Conservation (phyloP, 2,797 vertebrate genomes). For the Clangula hyemalis region DNA sequence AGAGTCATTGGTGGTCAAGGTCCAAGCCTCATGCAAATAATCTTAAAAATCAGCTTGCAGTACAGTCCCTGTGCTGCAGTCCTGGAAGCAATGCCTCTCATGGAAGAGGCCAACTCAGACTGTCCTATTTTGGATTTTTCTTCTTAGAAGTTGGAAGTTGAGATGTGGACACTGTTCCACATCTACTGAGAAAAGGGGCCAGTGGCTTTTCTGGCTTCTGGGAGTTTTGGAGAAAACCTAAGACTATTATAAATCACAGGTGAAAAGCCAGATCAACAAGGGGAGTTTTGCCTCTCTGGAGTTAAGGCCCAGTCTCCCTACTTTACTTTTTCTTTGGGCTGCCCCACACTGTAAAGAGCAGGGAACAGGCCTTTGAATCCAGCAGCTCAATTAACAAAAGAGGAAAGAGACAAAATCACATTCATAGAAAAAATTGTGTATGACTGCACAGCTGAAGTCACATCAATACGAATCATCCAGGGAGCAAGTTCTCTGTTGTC, state of each 20-base stretch:
- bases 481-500: not conserved
- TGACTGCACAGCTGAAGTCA: not conserved
- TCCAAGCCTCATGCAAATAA: not conserved
- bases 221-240: not conserved
- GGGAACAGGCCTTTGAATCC: not conserved
- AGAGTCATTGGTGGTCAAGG: not conserved
- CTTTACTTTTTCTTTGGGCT: not conserved
- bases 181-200: not conserved
- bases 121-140: not conserved
- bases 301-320: not conserved
- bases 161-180: not conserved
- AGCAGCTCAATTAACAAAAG: not conserved
- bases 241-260: not conserved
- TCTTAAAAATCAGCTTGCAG: not conserved
- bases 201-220: not conserved
- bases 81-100: not conserved
- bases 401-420: not conserved
- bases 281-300: not conserved
- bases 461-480: not conserved
- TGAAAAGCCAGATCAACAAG: not conserved
- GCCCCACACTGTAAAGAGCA: not conserved
- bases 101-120: not conserved
- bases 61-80: not conserved
- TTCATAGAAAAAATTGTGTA: not conserved
- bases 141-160: not conserved